These are phyloP conservation scores for Rostratula benghalensis DNA, from an alignment of 2,113 vertebrate genomes.

Conservation along the genomic window DNA sequence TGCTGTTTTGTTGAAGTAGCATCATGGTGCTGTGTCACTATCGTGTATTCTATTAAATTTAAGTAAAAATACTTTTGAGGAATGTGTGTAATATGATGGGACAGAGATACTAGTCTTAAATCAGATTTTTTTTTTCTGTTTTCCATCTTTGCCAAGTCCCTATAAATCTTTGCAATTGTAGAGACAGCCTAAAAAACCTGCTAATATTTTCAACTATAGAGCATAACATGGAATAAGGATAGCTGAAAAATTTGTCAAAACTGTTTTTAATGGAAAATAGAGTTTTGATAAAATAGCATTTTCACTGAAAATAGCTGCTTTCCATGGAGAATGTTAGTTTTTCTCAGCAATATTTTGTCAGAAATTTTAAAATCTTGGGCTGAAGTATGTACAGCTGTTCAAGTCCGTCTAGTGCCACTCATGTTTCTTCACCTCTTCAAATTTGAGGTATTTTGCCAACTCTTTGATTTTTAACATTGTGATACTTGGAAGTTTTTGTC, in stretches of 20 bases:
- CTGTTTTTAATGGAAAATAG: conserved; percentile 62
- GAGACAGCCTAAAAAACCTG: conserved; percentile 59
- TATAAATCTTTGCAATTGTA: conserved; percentile 57
- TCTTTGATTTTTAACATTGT: conserved; percentile 5
- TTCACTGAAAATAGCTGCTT: conserved; percentile 46
- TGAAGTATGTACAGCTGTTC: conserved; percentile 59
- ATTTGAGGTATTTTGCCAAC: conserved; percentile 15
- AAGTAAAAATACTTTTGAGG: background rate
- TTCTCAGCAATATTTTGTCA: conserved; percentile 62
- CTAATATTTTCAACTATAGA: conserved; percentile 48
- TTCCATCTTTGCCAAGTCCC: conserved; percentile 32
- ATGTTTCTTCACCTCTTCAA: conserved; percentile 55
- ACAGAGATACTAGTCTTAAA: background rate
- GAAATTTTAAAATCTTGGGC: conserved; percentile 51
- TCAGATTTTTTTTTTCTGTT: background rate
- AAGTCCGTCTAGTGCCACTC: conserved; percentile 47
- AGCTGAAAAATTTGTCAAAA: conserved; percentile 58
- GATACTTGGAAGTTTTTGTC: conserved; percentile 1
- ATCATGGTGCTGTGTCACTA: background rate
- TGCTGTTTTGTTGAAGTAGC: background rate
- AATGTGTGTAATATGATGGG: background rate
- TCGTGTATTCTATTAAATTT: background rate
- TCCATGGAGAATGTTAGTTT: conserved; percentile 21
- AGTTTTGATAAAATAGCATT: conserved; percentile 63
- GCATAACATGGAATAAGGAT: conserved; percentile 56